Percentiles rank a stretch among this genome's conserved stretches.
Conservation (phyloP, 2,888 invertebrate species). For the Cosmia trapezina region DNA sequence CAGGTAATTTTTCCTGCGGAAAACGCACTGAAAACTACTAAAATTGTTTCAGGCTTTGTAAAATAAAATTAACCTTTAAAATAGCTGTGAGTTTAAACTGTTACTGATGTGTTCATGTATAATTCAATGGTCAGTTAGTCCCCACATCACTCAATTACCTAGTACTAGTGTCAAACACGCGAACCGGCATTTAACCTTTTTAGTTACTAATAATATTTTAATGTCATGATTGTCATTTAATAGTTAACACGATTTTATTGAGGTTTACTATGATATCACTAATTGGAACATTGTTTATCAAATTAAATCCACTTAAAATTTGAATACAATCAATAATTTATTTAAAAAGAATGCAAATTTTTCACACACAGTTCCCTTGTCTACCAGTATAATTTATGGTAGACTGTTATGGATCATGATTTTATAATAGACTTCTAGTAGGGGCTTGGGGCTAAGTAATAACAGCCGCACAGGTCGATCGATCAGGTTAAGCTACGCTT, state of each 20-base stretch:
- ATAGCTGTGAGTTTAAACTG: constrained; percentile 22
- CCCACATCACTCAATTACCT: constrained; percentile 62
- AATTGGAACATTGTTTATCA: neutral
- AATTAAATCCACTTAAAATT: neutral
- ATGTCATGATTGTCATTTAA: constrained; percentile 39
- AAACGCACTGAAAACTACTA: too few species aligned
- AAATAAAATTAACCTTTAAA: constrained; percentile 23
- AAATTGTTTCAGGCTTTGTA: neutral
- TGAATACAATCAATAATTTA: neutral
- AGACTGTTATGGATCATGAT: neutral
- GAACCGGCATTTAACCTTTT: constrained; percentile 56
- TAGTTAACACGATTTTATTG: constrained; percentile 23
- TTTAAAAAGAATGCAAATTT: neutral
- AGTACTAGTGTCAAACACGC: constrained; percentile 52
- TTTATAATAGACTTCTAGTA: neutral
- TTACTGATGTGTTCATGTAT: constrained; percentile 49
- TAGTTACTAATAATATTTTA: constrained; percentile 48
- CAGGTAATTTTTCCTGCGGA: too few species aligned
- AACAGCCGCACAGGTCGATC: too few species aligned
- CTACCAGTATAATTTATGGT: neutral
- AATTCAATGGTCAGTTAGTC: constrained; percentile 49
- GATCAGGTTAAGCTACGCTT: too few species aligned
- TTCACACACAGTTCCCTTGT: neutral
- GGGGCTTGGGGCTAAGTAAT: too few species aligned
- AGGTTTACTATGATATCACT: constrained; percentile 5